Base-by-base conservation (phyloP, 2,113 vertebrate species). In the Reinhardtius hippoglossoides region DNA sequence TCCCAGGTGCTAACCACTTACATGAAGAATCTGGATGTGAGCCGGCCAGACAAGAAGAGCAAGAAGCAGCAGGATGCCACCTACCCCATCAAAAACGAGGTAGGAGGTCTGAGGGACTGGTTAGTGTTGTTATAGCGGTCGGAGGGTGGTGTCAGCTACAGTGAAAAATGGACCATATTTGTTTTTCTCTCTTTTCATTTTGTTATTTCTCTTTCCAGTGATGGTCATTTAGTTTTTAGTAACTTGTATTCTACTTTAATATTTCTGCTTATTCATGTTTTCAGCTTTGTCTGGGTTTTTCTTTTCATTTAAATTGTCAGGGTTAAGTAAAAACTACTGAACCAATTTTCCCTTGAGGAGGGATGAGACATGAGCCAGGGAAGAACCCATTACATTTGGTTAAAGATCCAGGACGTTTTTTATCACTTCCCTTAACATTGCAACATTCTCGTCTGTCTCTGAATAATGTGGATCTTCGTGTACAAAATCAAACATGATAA, bases 21-120 rank as follows among this genome's bases (percentile, higher is more conserved):
- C 82, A 99, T 99, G 97, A 99, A 98, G 94, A 99, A 99, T 91
- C 83, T 99, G 91, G 98, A 99, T 15, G 96, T 99, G 80, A 99
- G 96, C 92, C 95, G 97, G 18, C 96, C 96, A 0, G 98, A 99
- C 88, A 99, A 99, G 93, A 99, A 97, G 84, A 91, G 87, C 91
- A 99, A 98, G 93, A 99, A 98, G 81, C 97, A 98, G 78, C 97
- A 98, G 60, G 98, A 99, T 75, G 92, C 97, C 70, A 98, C 98
- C 12, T 99, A 99, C 84, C 98, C 98, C 50, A 99, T 99, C 85
- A 99, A 99, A 87, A 99, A 99, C 0, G 98, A 99, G 93, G 98
- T 97, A 71, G 13, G 67, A 81, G 87, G 8, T 1, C 14, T 13
- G 18, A 40, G 4, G 5, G 42, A 2, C 71, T 21, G 63, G 5